These are phyloP conservation scores for Henicopernis longicauda DNA, from an alignment of 2,113 vertebrate genomes.

Conservation along the genomic window DNA sequence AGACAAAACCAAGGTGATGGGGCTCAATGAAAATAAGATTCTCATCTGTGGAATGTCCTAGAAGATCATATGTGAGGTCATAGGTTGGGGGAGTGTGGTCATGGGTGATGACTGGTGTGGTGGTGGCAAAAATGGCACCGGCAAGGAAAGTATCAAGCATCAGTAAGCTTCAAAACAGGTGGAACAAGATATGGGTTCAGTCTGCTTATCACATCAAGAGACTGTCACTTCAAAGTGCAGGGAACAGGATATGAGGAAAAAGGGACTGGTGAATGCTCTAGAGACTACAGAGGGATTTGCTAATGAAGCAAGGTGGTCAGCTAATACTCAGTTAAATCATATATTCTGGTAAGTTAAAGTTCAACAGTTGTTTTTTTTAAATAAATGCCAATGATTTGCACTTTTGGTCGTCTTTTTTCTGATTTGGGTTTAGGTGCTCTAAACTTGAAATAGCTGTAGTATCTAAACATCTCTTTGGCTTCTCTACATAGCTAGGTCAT, in stretches of 20 bases:
- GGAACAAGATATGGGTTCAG: not conserved
- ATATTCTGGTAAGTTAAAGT: not conserved
- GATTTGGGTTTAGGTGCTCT: not conserved
- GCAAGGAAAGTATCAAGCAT: not conserved
- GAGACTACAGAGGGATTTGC: not conserved
- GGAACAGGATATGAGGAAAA: not conserved
- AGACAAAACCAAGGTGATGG: not conserved
- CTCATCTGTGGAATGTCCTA: not conserved
- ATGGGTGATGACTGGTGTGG: not conserved
- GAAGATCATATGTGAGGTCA: not conserved
- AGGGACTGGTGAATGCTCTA: not conserved
- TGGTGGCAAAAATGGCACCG: not conserved
- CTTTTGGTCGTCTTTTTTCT: not conserved
- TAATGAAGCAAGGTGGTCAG: not conserved
- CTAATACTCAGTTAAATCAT: not conserved
- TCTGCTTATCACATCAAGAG: not conserved
- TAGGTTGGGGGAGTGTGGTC: not conserved
- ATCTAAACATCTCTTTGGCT: not conserved
- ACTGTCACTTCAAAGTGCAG: not conserved
- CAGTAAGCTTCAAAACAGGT: not conserved
- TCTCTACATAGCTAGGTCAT: not conserved
- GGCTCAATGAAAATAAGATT: not conserved
- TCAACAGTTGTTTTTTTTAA: not conserved
- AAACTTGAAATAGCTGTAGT: not conserved
- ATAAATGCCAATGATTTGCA: not conserved